phyloP scores from a whole-genome alignment of 2,888 invertebrate species.

The Phengaris arion region DNA sequence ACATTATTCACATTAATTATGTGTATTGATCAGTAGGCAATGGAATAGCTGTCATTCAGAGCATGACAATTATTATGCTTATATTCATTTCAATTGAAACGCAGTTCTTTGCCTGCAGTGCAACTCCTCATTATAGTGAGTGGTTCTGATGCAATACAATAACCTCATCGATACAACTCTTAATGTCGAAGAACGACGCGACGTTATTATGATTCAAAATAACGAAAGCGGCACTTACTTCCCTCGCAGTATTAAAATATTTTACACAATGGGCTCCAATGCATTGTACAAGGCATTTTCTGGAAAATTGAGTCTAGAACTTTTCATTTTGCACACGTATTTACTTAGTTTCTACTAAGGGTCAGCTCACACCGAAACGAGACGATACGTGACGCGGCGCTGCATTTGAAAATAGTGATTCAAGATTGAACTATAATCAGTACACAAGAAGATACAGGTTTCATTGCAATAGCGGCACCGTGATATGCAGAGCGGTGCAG shows the following conservation, averaged over 20 bases:
- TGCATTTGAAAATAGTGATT: too few species aligned
- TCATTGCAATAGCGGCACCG: too few species aligned
- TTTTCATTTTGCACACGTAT: neutral
- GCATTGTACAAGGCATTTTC: neutral
- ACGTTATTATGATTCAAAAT: constrained; percentile 23
- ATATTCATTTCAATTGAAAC: constrained; percentile 7
- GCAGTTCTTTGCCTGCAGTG: neutral
- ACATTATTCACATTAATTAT: neutral
- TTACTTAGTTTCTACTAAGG: neutral
- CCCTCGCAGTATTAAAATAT: neutral
- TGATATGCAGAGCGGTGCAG: too few species aligned
- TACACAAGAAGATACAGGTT: too few species aligned
- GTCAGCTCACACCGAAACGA: too few species aligned
- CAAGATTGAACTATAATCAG: too few species aligned
- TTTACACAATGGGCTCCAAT: neutral
- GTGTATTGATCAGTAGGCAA: neutral
- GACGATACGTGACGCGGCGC: too few species aligned
- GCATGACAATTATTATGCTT: constrained; percentile 12
- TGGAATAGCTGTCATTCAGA: neutral
- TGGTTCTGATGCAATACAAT: constrained; percentile 2
- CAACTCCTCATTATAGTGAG: constrained; percentile 10
- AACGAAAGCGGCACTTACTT: neutral
- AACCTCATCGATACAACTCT: constrained; percentile 13
- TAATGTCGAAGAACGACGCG: neutral
- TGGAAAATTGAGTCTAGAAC: neutral